Percentiles rank a stretch among this genome's conserved stretches.
phyloP scores from a whole-genome alignment of 2,888 invertebrate species.

The Gymnoscelis rufifasciata region DNA sequence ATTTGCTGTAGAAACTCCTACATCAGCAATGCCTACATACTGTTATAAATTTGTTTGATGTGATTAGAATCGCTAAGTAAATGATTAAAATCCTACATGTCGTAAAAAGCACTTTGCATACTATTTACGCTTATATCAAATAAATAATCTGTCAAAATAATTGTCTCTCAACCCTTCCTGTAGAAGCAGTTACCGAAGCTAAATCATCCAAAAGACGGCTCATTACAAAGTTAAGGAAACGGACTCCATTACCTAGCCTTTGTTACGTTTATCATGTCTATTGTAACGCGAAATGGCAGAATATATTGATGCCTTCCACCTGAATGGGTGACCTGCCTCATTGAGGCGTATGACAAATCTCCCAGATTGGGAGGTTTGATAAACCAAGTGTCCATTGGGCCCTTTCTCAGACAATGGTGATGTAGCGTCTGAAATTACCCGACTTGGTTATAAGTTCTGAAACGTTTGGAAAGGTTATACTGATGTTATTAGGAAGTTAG shows the following conservation, averaged over 20 bases:
- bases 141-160: no score
- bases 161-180: no score
- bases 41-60: no score
- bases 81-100: no score
- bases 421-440: no score
- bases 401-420: background rate
- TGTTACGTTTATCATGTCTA: slow-evolving; percentile 12
- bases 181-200: slow-evolving; percentile 40
- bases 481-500: no score
- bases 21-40: no score
- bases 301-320: background rate
- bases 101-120: no score
- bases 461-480: no score
- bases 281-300: slow-evolving; percentile 2
- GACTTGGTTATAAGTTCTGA: background rate
- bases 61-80: no score
- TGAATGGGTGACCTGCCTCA: slow-evolving; percentile 6
- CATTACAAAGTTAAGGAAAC: slow-evolving; percentile 19
- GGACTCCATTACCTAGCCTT: slow-evolving; percentile 14
- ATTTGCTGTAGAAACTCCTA: no score
- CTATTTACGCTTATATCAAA: no score
- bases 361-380: background rate
- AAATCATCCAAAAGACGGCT: slow-evolving; percentile 30
- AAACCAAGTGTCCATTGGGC: background rate
- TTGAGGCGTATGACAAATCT: slow-evolving; percentile 4